Evolutionary conservation across 2,113 vertebrate species (phyloP), one percentile per base, ranked within the genome.

Genomic region (Strix uralensis): DNA sequence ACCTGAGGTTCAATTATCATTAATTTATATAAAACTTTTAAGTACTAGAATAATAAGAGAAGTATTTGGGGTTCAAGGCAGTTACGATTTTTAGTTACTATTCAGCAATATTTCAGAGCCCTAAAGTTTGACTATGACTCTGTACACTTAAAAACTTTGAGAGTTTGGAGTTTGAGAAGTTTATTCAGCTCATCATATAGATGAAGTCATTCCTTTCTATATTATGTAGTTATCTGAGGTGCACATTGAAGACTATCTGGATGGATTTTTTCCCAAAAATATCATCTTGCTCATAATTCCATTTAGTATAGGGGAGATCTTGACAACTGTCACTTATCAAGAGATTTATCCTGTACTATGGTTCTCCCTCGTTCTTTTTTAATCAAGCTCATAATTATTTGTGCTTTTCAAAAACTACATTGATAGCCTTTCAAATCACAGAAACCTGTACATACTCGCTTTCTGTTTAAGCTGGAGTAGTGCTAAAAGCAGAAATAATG

Each of bases 1-100:
- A 92, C 94, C 89, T 88, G 81, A 79, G 84, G 90, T 96, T 91
- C 95, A 92, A 70, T 96, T 97, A 92, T 73, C 91, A 77, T 94
- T 95, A 42, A 94, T 94, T 96, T 92, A 87, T 87, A 96, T 94
- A 81, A 86, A 94, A 94, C 58, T 94, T 85, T 4, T 23, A 94
- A 95, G 55, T 42, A 46, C 49, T 80, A 42, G 65, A 61, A 91
- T 54, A 94, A 57, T 88, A 92, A 74, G 40, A 81, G 19, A 40
- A 87, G 25, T 87, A 73, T 96, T 95, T 55, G 80, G 89, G 70
- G 54, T 97, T 87, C 81, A 49, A 66, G 62, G 25, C 52, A 89
- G 77, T 73, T 90, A 17, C 0, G 54, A 91, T 51, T 95, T 94
- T 80, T 47, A 23, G 69, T 58, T 75, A 49, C 20, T 75, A 40